phyloP scores from a whole-genome alignment of 2,113 vertebrate species.

The Epinephelus fuscoguttatus region DNA sequence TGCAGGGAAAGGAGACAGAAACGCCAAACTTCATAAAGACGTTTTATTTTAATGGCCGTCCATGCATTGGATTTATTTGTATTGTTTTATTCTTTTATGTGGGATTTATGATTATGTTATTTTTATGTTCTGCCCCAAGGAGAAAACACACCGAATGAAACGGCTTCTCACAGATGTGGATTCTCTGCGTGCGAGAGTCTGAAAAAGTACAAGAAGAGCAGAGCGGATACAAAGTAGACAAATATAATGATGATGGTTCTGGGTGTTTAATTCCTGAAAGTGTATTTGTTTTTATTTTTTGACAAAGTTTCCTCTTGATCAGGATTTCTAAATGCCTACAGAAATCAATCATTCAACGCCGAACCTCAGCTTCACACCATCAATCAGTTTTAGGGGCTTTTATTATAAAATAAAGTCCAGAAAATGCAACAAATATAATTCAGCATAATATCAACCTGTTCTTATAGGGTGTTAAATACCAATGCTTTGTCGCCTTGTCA shows the following conservation, averaged over 20 bases:
- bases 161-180: slow-evolving; percentile 11
- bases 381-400: slow-evolving; percentile 4
- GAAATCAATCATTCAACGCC: neutral
- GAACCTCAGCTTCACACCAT: neutral
- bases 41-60: slow-evolving; percentile 45
- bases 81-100: slow-evolving; percentile 61
- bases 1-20: slow-evolving; percentile 24
- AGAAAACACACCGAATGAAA: slow-evolving; percentile 48
- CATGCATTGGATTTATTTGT: slow-evolving; percentile 32
- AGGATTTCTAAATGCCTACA: slow-evolving; percentile 3
- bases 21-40: slow-evolving; percentile 57
- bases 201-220: slow-evolving; percentile 9
- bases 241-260: slow-evolving; percentile 8
- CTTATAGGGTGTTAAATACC: too few species aligned
- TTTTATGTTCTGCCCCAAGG: slow-evolving; percentile 66
- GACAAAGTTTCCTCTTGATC: slow-evolving; percentile 18
- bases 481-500: too few species aligned
- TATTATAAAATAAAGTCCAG: neutral
- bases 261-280: neutral
- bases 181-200: slow-evolving; percentile 15
- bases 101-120: slow-evolving; percentile 51
- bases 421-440: neutral
- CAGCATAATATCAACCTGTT: too few species aligned
- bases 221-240: slow-evolving; percentile 8
- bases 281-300: slow-evolving; percentile 1